Percentiles rank a stretch among this genome's conserved stretches.
Evolutionary conservation across 2,888 invertebrate genomes (phyloP).

Genomic region (Sesia apiformis): DNA sequence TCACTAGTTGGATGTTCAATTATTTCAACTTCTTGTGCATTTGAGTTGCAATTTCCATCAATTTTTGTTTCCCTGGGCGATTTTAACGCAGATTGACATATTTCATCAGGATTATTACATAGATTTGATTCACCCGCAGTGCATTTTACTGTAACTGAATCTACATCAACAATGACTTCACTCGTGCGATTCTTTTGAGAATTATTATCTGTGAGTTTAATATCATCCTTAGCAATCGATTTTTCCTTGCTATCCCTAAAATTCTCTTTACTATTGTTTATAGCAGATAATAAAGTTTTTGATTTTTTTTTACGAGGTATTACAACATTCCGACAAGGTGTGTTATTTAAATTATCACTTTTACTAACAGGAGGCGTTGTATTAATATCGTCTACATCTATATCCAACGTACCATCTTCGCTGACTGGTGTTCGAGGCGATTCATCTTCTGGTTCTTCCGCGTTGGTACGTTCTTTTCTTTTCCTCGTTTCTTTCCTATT

Average conservation of each 20-base stretch:
- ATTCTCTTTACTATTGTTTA: constrained; percentile 3
- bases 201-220: neutral
- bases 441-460: constrained; percentile 7
- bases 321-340: constrained; percentile 32
- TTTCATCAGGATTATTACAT: neutral
- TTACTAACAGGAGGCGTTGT: neutral
- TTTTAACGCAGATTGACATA: too few species aligned
- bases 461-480: constrained; percentile 24
- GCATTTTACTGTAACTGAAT: neutral
- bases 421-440: neutral
- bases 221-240: neutral
- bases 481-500: constrained; percentile 29
- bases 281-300: constrained; percentile 27
- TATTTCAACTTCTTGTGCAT: neutral
- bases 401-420: neutral
- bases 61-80: too few species aligned
- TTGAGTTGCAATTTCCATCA: neutral
- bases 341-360: constrained; percentile 13
- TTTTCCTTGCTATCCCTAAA: neutral
- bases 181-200: neutral
- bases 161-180: neutral
- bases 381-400: neutral
- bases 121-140: neutral
- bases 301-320: constrained; percentile 39
- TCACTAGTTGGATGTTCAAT: constrained; percentile 4